Evolutionary conservation across 1,140 invertebrate genomes (phyloP), one percentile per base, ranked within the genome.

Genomic region (Drosophila funebris): DNA sequence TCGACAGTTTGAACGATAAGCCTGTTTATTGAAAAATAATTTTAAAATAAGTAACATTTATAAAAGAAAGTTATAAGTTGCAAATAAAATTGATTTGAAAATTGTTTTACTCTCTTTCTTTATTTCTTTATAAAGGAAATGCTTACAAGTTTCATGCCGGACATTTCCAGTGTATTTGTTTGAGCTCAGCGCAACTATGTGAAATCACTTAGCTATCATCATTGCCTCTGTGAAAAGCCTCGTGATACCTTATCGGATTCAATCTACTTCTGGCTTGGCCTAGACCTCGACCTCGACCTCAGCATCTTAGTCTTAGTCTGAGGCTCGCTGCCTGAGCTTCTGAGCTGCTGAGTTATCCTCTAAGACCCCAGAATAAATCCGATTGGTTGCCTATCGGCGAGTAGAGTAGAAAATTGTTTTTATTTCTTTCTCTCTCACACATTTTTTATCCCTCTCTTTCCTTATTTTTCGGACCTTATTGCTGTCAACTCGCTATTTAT

Each of bases 191-290:
- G 13, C n/a, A 43, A 18, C 36, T 39, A 41, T 52, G 24, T 7
- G 36, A 67, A 58, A 67, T 72, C 53, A 67, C 44, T 58, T 72
- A 36, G 61, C 20, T 57, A 50, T 57, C 37, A 33, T 61, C 43
- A 52, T 39, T 29, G 14, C 29, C 48, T 18, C 41, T 33, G 31
- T 18, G 43, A 53, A 66, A 66, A 43, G 39, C 68, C 44, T 33
- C 33, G 22, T 43, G 53, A 37, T 71, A 71, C 66, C 52, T 71
- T 66, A 66, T 71, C 61, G n/a, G 61, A 57, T 56, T 50, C 31
- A 56, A 71, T 66, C 61, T 22, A 43, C 20, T 36, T 69, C 43
- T 52, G 27, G 16, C 16, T 3, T 16, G 13, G 64, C 39, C 56
- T 54, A 22, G 13, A 39, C 41, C 27, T 48, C 22, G 27, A 27